A percentile compares a stretch with the other conserved stretches of the same genome.
These are phyloP conservation scores for Ellobius talpinus DNA, from an alignment of 2,113 vertebrate genomes.

Conservation along the genomic window DNA sequence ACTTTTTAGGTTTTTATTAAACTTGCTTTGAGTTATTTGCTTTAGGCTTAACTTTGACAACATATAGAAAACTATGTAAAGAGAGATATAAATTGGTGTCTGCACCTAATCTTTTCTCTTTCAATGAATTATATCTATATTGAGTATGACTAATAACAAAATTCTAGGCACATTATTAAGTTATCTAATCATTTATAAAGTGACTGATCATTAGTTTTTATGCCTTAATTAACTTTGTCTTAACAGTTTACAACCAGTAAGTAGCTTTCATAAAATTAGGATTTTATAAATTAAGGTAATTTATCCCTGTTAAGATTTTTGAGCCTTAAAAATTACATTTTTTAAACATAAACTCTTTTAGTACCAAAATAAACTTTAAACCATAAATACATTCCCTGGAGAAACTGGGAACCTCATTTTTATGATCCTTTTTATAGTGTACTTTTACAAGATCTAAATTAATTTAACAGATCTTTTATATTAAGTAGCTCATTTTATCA, in stretches of 20 bases:
- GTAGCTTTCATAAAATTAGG: not conserved
- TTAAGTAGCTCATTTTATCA: not conserved
- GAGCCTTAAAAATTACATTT: not conserved
- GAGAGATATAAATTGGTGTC: not conserved
- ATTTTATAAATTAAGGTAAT: not conserved
- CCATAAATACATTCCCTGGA: not conserved
- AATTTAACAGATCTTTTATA: not conserved
- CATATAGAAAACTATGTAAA: not conserved
- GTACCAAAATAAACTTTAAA: not conserved
- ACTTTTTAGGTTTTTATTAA: not conserved
- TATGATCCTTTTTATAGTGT: not conserved
- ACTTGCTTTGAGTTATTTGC: not conserved
- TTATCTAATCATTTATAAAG: not conserved
- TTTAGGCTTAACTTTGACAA: not conserved
- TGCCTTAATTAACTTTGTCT: not conserved
- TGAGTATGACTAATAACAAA: not conserved
- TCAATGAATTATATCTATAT: not conserved
- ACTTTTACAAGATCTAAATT: conserved; percentile 2
- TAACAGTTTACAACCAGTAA: not conserved
- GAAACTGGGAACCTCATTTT: not conserved
- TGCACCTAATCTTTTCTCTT: not conserved
- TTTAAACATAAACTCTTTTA: not conserved
- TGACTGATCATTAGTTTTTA: not conserved
- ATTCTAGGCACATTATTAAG: not conserved
- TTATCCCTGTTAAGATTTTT: not conserved